A percentile compares a stretch with the other conserved stretches of the same genome.
Conservation (phyloP, 2,797 vertebrate species). For the Helostoma temminkii region DNA sequence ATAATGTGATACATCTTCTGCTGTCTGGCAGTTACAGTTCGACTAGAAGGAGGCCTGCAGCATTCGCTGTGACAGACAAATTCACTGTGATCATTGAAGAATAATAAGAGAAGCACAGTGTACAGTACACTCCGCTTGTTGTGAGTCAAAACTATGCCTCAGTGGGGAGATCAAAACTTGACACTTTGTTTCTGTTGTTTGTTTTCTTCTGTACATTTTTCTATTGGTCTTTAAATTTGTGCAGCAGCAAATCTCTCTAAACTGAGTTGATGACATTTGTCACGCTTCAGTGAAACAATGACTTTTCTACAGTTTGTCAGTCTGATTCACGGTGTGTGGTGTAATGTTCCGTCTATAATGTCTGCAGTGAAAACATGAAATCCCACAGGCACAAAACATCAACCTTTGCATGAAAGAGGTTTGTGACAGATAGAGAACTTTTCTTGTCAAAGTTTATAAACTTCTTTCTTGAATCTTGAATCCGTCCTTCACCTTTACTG, state of each 20-base stretch:
- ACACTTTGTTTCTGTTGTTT: too few species aligned
- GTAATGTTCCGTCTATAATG: neutral
- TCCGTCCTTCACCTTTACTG: constrained; percentile 11
- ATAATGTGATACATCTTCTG: neutral
- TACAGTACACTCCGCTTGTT: neutral
- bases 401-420: neutral
- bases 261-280: constrained; percentile 2
- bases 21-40: neutral
- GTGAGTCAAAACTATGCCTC: neutral
- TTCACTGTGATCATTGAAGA: neutral
- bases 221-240: neutral
- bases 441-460: constrained; percentile 3
- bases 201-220: too few species aligned
- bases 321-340: neutral
- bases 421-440: neutral
- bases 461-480: neutral
- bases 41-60: neutral
- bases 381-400: constrained; percentile 1
- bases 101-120: neutral
- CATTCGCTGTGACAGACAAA: neutral
- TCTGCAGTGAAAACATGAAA: neutral
- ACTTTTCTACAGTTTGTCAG: neutral
- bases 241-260: too few species aligned
- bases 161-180: too few species aligned
- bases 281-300: neutral